These are phyloP conservation scores for Barnardius zonarius DNA, from an alignment of 2,113 vertebrate species.

Conservation along the genomic window DNA sequence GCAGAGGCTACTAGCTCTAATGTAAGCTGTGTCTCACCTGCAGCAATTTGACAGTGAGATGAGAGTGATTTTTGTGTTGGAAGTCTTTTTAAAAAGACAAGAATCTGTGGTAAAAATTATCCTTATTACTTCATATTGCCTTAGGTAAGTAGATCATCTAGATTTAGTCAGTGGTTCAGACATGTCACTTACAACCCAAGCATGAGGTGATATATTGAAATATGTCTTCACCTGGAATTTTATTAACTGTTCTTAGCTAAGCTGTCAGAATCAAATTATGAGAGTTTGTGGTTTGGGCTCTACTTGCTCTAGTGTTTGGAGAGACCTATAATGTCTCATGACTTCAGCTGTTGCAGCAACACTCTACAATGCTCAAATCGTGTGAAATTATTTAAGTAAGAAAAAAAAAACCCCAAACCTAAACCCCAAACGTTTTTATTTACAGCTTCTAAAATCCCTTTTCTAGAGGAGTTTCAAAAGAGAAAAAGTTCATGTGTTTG, in stretches of 20 bases:
- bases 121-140: background rate
- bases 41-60: background rate
- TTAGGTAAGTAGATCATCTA: background rate
- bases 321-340: background rate
- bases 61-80: background rate
- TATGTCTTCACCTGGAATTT: background rate
- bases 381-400: background rate
- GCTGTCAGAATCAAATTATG: background rate
- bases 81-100: background rate
- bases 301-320: background rate
- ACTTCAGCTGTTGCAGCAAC: background rate
- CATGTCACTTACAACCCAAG: background rate
- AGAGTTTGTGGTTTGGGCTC: background rate
- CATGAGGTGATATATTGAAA: background rate
- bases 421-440: background rate
- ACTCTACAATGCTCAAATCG: background rate
- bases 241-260: background rate
- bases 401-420: background rate
- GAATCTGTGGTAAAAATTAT: conserved; percentile 9
- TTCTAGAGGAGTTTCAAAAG: background rate
- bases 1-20: background rate
- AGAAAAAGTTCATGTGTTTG: background rate
- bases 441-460: background rate
- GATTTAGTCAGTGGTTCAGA: background rate
- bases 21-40: background rate